Percentiles rank a stretch among this genome's conserved stretches.
These are phyloP conservation scores for Zeus faber DNA, from an alignment of 2,113 vertebrate genomes.

Conservation along the genomic window DNA sequence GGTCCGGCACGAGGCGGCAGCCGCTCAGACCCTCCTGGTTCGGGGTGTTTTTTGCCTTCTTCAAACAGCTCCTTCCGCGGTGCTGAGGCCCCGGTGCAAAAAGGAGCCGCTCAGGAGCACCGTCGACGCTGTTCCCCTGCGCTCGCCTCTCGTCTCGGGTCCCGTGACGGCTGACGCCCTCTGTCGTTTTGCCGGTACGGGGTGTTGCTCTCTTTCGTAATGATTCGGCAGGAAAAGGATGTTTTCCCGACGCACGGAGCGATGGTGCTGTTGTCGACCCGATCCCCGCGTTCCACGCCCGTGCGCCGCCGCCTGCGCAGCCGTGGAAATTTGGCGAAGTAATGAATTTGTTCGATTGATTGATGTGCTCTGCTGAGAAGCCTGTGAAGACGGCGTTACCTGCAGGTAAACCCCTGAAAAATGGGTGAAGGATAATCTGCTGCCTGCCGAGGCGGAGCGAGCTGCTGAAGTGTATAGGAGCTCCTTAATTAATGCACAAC, in stretches of 20 bases:
- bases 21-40: neutral
- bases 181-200: no score
- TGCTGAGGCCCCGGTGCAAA: neutral
- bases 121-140: neutral
- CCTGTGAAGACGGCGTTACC: no score
- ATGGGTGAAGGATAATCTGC: no score
- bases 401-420: no score
- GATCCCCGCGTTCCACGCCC: neutral
- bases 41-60: neutral
- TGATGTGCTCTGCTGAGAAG: neutral
- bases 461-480: no score
- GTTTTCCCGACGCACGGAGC: conserved; percentile 3
- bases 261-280: neutral
- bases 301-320: neutral
- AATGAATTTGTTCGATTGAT: neutral
- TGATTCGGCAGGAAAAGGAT: no score
- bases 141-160: neutral
- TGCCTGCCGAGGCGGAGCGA: no score
- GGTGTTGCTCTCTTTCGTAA: no score
- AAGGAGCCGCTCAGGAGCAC: neutral
- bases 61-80: neutral
- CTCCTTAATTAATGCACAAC: no score
- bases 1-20: neutral
- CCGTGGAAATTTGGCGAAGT: neutral
- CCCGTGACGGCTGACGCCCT: no score